Conservation (phyloP, 2,888 invertebrate species). For the Serrognathus titanus region DNA sequence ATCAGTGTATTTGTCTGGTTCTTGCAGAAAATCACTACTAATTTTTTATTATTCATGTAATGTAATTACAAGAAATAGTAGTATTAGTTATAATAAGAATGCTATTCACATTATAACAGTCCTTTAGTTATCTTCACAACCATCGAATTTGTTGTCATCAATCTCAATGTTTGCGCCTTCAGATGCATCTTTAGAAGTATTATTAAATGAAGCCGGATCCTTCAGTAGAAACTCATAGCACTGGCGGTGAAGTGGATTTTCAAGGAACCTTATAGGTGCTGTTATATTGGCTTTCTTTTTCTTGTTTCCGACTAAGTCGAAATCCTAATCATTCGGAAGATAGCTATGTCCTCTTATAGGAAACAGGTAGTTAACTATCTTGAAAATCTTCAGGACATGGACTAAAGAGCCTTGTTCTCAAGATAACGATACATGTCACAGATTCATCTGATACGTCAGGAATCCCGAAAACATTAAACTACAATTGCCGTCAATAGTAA, state of each 20-base stretch:
- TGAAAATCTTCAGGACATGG: neutral
- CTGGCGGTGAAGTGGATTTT: no score
- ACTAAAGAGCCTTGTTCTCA: neutral
- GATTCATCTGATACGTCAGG: neutral
- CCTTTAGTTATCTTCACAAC: neutral
- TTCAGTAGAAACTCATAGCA: no score
- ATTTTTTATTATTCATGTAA: neutral
- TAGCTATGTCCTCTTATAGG: neutral
- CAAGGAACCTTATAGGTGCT: no score
- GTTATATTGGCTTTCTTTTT: neutral
- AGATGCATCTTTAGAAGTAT: no score
- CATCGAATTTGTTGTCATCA: neutral
- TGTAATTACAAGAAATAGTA: neutral
- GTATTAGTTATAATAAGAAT: no score
- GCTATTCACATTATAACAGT: neutral
- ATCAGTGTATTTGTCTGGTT: no score
- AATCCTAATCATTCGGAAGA: neutral
- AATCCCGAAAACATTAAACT: slow-evolving; percentile 3
- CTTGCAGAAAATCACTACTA: no score
- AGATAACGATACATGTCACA: slow-evolving; percentile 1
- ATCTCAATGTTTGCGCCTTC: no score
- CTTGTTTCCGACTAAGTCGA: neutral
- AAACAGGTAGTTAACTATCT: neutral
- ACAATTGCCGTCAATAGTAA: slow-evolving; percentile 1
- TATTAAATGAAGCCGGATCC: no score